These are phyloP conservation scores for Vanacampus margaritifer DNA, from an alignment of 2,113 vertebrate genomes.

Conservation along the genomic window DNA sequence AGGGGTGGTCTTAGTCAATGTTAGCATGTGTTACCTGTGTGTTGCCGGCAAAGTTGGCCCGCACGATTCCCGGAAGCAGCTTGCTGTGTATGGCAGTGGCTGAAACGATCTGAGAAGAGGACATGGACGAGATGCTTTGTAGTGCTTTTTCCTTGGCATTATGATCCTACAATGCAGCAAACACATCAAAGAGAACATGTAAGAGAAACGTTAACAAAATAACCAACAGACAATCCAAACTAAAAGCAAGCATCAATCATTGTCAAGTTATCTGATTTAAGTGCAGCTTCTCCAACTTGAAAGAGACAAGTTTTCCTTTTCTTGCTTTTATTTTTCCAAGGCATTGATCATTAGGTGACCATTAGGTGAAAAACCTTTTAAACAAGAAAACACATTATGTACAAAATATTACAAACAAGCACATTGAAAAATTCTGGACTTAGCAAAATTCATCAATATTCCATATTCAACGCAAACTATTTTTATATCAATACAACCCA, in stretches of 20 bases:
- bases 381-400: too few relatives aligned
- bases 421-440: too few relatives aligned
- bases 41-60: constrained; percentile 87
- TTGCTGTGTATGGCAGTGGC: constrained; percentile 98
- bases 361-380: too few relatives aligned
- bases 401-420: too few relatives aligned
- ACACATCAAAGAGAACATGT: constrained; percentile 22
- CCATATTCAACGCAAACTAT: too few relatives aligned
- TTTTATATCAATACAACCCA: too few relatives aligned
- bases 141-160: constrained; percentile 96
- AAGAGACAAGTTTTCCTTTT: too few relatives aligned
- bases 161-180: constrained; percentile 87
- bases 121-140: constrained; percentile 99
- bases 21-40: constrained; percentile 77
- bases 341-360: too few relatives aligned
- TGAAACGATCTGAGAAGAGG: constrained; percentile 97
- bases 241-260: not conserved
- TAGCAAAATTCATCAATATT: too few relatives aligned
- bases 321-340: too few relatives aligned
- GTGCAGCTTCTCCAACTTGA: too few relatives aligned
- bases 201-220: not conserved
- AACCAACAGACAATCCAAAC: not conserved
- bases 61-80: constrained; percentile 91
- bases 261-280: too few relatives aligned
- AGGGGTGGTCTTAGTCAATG: not conserved